Base-by-base conservation (phyloP, 2,888 invertebrate genomes). In the Stegophylla sp. region DNA sequence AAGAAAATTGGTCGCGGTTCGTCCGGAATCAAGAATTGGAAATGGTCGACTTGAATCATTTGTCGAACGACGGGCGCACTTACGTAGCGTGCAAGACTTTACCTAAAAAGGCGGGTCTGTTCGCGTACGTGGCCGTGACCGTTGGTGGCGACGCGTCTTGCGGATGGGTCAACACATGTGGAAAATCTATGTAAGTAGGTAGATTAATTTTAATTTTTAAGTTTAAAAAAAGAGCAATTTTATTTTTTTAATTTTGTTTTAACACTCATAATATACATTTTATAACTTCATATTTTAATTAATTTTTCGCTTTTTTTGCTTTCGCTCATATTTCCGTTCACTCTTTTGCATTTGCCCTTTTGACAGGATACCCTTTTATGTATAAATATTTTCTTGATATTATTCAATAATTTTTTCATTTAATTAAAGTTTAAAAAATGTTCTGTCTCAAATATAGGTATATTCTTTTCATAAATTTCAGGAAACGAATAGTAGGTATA, bases 1-100 rank as follows among this genome's bases (percentile, higher is more conserved):
- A 71, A 51, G 23, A 69, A 15, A 34, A 67, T 9, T 79, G 79
- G 79, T 9, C 20, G 3, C 10, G 34, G 10, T 71, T 71, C 12
- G 41, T 71, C 3, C 69, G 20, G 4, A 69, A 79, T 41, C 26
- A 69, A 34, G 79, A 79, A 34, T 23, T 79, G n/a, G 79, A 79
- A 69, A 43, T 79, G 23, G 20, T 41, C 17, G 79, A 79, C 13
- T 12, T 79, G 23, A 79, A 69, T 20, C 79, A 71, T 13, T 23
- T 79, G 34, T 79, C 79, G 9, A 79, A 71, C 3, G 79, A 79
- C 41, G 69, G 69, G 0, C 56, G 79, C 9, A 79, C 69, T 4
- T 79, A 69, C 34, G 9, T 79, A 12, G 79, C 79, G 17, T 59
- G 43, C n/a, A 69, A 79, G 69, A 71, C 34, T 10, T 48, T 79